These are phyloP conservation scores for Cephonodes hylas DNA, from an alignment of 2,888 invertebrate species.

Conservation along the genomic window DNA sequence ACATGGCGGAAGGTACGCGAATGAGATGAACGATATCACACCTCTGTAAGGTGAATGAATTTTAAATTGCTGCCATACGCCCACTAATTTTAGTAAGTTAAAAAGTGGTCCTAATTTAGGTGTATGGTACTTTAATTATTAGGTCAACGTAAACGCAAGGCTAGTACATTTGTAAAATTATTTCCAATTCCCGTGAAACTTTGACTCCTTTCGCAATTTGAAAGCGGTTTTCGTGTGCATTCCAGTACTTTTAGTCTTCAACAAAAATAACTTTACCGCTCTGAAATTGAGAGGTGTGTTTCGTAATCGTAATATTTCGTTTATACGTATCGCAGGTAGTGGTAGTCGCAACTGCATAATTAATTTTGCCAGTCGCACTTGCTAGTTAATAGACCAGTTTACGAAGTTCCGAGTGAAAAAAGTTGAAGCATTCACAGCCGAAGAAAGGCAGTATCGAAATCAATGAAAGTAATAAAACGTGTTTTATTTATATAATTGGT, in stretches of 20 bases:
- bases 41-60: constrained; percentile 62
- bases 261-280: constrained; percentile 39
- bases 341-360: constrained; percentile 19
- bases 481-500: constrained; percentile 1
- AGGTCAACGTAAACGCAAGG: not conserved
- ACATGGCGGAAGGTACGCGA: constrained; percentile 39
- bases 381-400: constrained; percentile 6
- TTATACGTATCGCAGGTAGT: constrained; percentile 17
- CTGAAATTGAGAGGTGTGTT: constrained; percentile 23
- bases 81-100: constrained; percentile 31
- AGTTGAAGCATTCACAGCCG: not conserved
- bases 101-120: constrained; percentile 18
- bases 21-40: constrained; percentile 42
- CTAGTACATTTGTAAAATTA: not conserved
- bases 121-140: not conserved
- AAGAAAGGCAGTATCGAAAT: not conserved
- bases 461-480: constrained; percentile 6
- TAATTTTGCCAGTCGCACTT: constrained; percentile 19
- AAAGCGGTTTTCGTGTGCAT: constrained; percentile 37
- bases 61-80: constrained; percentile 43
- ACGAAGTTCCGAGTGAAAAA: not conserved
- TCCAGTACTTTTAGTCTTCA: constrained; percentile 36
- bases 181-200: constrained; percentile 12
- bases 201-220: constrained; percentile 27
- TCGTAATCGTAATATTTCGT: constrained; percentile 17